Conservation (phyloP, 2,113 vertebrate species). For the Anthoscopus minutus region DNA sequence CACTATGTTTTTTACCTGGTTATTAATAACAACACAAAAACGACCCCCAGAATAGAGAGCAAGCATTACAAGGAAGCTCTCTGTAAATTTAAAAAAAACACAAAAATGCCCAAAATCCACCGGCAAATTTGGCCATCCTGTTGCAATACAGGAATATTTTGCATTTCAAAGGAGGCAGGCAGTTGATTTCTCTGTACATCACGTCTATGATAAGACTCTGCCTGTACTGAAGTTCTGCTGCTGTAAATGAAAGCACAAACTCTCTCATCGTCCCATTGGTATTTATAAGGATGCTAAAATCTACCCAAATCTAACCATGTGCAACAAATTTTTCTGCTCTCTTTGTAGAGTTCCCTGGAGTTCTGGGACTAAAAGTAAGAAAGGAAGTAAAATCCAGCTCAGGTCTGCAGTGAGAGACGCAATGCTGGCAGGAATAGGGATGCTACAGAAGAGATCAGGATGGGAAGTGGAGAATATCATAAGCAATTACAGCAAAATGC, state of each 20-base stretch:
- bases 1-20: not conserved
- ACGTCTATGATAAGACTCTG: not conserved
- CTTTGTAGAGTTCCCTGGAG: not conserved
- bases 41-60: not conserved
- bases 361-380: not conserved
- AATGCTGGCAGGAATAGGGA: not conserved
- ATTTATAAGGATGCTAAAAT: not conserved
- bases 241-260: not conserved
- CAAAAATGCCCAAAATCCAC: not conserved
- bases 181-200: not conserved
- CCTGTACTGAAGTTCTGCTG: not conserved
- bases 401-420: not conserved
- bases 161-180: not conserved
- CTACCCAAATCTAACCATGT: not conserved
- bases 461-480: slow-evolving; percentile 17
- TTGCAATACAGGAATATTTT: not conserved
- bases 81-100: not conserved
- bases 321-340: not conserved
- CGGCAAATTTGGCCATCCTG: not conserved
- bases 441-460: not conserved
- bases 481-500: slow-evolving; percentile 36
- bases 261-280: accelerated
- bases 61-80: not conserved
- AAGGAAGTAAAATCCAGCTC: not conserved
- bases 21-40: not conserved